Percentiles rank a stretch among this genome's conserved stretches.
Evolutionary conservation across 2,113 vertebrate species (phyloP).

Genomic region (Eurypyga helias): DNA sequence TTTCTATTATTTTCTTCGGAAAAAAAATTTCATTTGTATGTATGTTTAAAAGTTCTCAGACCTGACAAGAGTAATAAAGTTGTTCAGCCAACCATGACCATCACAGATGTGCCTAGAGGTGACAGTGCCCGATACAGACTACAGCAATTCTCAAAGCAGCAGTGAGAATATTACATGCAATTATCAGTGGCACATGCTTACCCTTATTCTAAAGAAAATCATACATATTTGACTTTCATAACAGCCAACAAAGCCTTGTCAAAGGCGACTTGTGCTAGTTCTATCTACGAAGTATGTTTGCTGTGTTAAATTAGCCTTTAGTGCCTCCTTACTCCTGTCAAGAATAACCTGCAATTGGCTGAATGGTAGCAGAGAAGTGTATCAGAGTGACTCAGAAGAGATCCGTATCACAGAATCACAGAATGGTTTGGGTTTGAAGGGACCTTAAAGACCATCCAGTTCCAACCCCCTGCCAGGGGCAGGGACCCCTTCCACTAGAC

Average conservation of each 20-base stretch:
- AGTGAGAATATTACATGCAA: background rate
- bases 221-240: background rate
- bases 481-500: too few relatives aligned
- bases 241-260: background rate
- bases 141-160: background rate
- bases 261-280: background rate
- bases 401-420: too few relatives aligned
- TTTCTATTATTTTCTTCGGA: background rate
- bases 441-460: too few relatives aligned
- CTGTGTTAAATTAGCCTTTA: background rate
- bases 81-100: background rate
- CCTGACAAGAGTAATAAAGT: background rate
- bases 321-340: background rate
- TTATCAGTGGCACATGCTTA: background rate
- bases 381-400: accelerated
- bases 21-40: background rate
- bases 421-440: too few relatives aligned
- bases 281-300: background rate
- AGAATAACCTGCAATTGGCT: background rate
- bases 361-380: background rate
- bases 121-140: background rate
- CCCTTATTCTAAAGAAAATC: background rate
- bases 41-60: background rate
- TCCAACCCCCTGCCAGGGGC: too few relatives aligned
- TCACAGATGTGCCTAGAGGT: background rate